Evolutionary conservation across 1,140 invertebrate species (phyloP).

Genomic region (Himalopsyche phryganea): DNA sequence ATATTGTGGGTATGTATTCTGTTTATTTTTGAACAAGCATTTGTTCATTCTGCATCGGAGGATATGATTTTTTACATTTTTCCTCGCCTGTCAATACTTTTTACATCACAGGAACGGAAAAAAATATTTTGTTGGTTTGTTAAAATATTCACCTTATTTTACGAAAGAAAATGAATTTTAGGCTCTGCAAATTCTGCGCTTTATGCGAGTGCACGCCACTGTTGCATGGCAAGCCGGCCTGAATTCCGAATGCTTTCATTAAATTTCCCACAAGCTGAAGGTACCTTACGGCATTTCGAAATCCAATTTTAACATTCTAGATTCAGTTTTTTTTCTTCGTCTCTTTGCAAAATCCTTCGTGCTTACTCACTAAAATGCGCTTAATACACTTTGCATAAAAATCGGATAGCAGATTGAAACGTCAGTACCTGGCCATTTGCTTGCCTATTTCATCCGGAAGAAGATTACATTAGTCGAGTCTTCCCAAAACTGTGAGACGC

Average conservation of each 20-base stretch:
- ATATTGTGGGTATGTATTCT: too few species aligned
- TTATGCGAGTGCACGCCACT: too few species aligned
- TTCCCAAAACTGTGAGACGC: too few species aligned
- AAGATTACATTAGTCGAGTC: constrained; percentile 12
- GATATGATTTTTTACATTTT: too few species aligned
- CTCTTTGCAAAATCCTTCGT: constrained; percentile 9
- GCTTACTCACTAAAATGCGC: constrained; percentile 23
- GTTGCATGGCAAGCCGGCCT: background rate
- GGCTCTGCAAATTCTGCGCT: too few species aligned
- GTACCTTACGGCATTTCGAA: constrained; percentile 14
- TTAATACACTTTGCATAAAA: constrained; percentile 26
- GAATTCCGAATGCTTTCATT: constrained; percentile 16
- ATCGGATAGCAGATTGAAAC: constrained; percentile 21
- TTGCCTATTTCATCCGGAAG: constrained; percentile 15
- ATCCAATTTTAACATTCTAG: constrained; percentile 24
- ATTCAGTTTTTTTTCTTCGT: constrained; percentile 14
- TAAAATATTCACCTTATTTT: too few species aligned
- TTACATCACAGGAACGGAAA: too few species aligned
- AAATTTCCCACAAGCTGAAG: constrained; percentile 17
- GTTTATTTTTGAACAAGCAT: too few species aligned
- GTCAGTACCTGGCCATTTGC: constrained; percentile 14
- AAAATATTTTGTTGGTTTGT: too few species aligned
- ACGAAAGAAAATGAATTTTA: too few species aligned
- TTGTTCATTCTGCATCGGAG: too few species aligned
- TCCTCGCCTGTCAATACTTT: too few species aligned